Evolutionary conservation across 2,888 invertebrate species (phyloP).

Genomic region (Trichacis sp.): DNA sequence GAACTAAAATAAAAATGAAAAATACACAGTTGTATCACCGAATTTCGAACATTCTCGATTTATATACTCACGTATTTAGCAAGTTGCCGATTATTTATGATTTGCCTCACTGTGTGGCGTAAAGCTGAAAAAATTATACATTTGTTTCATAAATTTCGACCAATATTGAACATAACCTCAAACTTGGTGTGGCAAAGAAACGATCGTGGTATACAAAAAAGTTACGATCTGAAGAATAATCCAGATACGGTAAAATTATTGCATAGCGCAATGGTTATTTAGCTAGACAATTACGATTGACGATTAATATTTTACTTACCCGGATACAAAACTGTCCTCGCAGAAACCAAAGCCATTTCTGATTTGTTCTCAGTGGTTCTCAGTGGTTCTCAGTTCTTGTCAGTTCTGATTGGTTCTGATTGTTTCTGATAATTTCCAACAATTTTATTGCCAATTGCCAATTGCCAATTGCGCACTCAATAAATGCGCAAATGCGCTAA

Average conservation of each 20-base stretch:
- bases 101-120: constrained; percentile 66
- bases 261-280: too few species aligned
- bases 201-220: too few species aligned
- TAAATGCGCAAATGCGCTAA: too few species aligned
- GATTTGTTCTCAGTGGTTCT: too few species aligned
- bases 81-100: constrained; percentile 64
- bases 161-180: constrained; percentile 3
- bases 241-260: too few species aligned
- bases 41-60: not conserved
- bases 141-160: too few species aligned
- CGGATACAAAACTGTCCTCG: constrained; percentile 58
- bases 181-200: not conserved
- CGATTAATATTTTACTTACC: constrained; percentile 52
- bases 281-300: not conserved
- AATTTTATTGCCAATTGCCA: too few species aligned
- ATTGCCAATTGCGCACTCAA: too few species aligned
- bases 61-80: constrained; percentile 62
- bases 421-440: too few species aligned
- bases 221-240: not conserved
- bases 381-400: too few species aligned
- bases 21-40: not conserved
- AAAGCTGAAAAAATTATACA: constrained; percentile 70
- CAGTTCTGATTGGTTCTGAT: too few species aligned
- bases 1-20: not conserved
- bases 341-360: constrained; percentile 60